These are phyloP conservation scores for Todiramphus saurophagus DNA, from an alignment of 2,113 vertebrate species.

Conservation along the genomic window DNA sequence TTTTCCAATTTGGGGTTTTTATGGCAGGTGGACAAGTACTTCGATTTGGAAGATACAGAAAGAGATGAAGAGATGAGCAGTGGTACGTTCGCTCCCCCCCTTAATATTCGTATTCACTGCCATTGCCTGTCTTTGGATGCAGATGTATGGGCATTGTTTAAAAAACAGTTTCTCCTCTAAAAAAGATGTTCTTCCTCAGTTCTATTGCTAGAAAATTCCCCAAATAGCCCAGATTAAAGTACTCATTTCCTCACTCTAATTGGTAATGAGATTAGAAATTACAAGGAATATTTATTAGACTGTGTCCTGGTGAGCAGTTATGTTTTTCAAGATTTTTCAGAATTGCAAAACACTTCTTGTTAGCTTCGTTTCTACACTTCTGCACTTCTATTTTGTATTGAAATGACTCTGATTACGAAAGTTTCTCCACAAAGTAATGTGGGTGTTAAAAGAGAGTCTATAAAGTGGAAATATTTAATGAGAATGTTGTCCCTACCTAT, in stretches of 20 bases:
- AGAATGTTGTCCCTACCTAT: background rate
- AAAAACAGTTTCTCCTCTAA: background rate
- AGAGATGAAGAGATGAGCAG: constrained; percentile 3
- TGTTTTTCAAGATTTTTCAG: background rate
- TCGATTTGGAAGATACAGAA: constrained; percentile 62
- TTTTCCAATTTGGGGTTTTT: background rate
- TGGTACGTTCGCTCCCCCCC: constrained; percentile 38
- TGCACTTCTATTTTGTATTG: background rate
- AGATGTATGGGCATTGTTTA: background rate
- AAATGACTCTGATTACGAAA: background rate
- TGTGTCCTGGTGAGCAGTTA: background rate
- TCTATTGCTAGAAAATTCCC: background rate
- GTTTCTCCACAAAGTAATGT: background rate
- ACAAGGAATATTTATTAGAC: background rate
- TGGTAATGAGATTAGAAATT: background rate
- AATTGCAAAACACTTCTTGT: background rate
- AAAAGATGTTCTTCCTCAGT: background rate
- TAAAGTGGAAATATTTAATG: constrained; percentile 5
- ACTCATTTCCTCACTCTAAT: background rate
- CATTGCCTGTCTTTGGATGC: background rate
- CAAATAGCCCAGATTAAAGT: background rate
- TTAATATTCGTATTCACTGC: background rate
- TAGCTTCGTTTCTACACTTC: background rate
- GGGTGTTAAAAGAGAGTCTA: background rate
- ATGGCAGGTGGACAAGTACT: constrained; percentile 66